These are phyloP conservation scores for Dolichallabes microphthalmus DNA, from an alignment of 2,113 vertebrate genomes.

Conservation along the genomic window DNA sequence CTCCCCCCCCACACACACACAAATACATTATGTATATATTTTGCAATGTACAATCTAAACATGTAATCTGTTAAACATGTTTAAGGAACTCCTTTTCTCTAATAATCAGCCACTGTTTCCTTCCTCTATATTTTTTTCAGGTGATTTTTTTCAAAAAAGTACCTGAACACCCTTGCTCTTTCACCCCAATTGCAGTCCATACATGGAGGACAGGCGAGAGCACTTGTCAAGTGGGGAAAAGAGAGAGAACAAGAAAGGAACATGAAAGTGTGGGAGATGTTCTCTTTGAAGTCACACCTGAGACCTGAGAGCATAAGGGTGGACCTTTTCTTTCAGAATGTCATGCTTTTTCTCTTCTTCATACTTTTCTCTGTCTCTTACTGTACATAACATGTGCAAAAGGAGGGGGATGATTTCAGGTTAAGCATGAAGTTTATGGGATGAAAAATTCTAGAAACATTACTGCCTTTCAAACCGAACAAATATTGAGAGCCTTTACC, in stretches of 20 bases:
- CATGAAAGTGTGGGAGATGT: constrained; percentile 34
- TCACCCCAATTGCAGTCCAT: constrained; percentile 5
- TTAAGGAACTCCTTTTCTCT: too few relatives aligned
- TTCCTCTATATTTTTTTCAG: background rate
- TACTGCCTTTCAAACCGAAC: background rate
- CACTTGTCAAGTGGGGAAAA: constrained; percentile 9
- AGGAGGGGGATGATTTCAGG: background rate
- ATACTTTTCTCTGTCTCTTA: background rate
- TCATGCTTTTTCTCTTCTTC: background rate
- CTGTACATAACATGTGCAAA: background rate
- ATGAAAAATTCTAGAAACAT: constrained; percentile 11
- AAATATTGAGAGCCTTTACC: background rate
- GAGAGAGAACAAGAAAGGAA: background rate
- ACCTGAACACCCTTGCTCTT: background rate
- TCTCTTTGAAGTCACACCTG: constrained; percentile 47
- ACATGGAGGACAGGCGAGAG: background rate
- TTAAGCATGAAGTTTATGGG: background rate
- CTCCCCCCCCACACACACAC: too few relatives aligned
- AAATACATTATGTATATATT: too few relatives aligned
- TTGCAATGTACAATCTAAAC: too few relatives aligned
- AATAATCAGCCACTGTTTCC: too few relatives aligned
- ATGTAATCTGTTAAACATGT: too few relatives aligned
- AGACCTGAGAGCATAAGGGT: constrained; percentile 29
- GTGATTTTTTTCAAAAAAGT: background rate
- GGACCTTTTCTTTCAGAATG: background rate